These are phyloP conservation scores for Brevipalpus yothersi DNA, from an alignment of 1,140 invertebrate species.

Conservation along the genomic window DNA sequence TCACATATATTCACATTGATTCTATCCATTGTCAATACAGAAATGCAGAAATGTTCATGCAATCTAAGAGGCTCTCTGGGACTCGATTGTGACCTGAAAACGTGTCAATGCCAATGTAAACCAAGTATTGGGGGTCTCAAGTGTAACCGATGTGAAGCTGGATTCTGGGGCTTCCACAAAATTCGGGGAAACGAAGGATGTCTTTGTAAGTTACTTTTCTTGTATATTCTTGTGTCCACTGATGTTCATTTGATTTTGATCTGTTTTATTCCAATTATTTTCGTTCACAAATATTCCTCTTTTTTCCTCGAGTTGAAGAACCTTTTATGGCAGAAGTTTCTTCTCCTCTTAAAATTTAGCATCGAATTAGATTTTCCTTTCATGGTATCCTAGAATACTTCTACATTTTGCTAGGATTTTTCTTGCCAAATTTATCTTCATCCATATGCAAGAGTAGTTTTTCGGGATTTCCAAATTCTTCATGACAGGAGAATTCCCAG, in stretches of 20 bases:
- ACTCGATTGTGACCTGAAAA: neutral
- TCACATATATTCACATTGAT: neutral
- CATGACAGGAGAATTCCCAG: no score
- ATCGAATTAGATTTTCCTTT: neutral
- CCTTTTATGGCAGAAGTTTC: neutral
- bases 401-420: no score
- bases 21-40: neutral
- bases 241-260: no score
- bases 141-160: conserved; percentile 56
- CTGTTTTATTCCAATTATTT: no score
- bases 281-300: neutral
- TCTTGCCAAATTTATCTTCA: no score
- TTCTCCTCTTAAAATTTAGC: neutral
- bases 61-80: neutral
- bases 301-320: no score
- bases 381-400: neutral
- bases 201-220: conserved; percentile 4
- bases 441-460: no score
- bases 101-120: conserved; percentile 1
- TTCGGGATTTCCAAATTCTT: no score
- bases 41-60: neutral
- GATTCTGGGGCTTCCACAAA: conserved; percentile 69
- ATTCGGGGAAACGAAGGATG: conserved; percentile 55
- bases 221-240: no score
- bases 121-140: conserved; percentile 44